Conservation (phyloP, 2,888 invertebrate genomes). For the Rhagonycha lutea region DNA sequence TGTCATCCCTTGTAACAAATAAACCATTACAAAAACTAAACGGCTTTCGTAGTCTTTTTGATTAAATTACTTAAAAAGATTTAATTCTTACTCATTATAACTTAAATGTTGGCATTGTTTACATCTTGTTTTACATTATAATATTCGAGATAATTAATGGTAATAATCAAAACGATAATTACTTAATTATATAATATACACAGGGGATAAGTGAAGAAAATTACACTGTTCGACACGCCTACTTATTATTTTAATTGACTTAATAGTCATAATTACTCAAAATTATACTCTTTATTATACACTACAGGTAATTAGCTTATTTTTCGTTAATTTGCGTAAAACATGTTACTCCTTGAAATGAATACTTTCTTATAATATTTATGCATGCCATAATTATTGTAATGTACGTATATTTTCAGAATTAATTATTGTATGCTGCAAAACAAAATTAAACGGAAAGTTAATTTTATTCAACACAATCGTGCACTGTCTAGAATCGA, state of each 20-base stretch:
- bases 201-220: slow-evolving; percentile 24
- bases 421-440: background rate
- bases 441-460: background rate
- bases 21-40: slow-evolving; percentile 12
- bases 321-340: slow-evolving; percentile 22
- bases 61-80: slow-evolving; percentile 1
- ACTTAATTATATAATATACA: slow-evolving; percentile 34
- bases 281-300: slow-evolving; percentile 27
- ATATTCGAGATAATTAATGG: slow-evolving; percentile 16
- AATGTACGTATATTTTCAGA: background rate
- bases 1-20: slow-evolving; percentile 21
- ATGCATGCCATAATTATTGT: background rate
- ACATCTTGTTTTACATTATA: background rate
- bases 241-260: slow-evolving; percentile 42
- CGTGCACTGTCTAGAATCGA: too few species aligned
- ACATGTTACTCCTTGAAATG: slow-evolving; percentile 8
- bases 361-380: slow-evolving; percentile 16
- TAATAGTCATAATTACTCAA: slow-evolving; percentile 36
- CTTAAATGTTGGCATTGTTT: slow-evolving; percentile 2
- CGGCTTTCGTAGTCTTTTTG: background rate
- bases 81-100: background rate
- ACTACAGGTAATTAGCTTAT: slow-evolving; percentile 23
- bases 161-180: slow-evolving; percentile 31
- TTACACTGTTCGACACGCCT: slow-evolving; percentile 34
- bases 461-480: background rate